Evolutionary conservation across 53 echinoderm and acorn worm genomes (phyloP).

Genomic region (Holothuria scabra): DNA sequence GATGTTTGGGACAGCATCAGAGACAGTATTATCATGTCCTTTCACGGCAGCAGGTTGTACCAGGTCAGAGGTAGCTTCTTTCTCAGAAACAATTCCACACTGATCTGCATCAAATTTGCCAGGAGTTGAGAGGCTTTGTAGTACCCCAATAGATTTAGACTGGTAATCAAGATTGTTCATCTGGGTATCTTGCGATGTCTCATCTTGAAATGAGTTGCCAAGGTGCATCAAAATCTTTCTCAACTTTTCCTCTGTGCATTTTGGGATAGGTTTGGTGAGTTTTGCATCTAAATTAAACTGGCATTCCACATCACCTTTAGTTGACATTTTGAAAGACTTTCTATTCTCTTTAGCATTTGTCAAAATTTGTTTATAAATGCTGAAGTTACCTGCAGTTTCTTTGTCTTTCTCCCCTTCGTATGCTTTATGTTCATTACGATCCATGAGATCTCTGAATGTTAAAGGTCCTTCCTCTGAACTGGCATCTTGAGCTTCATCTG

Average conservation of each 20-base stretch:
- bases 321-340: neutral
- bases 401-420: neutral
- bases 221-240: neutral
- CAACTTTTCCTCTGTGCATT: neutral
- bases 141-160: too few relatives aligned
- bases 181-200: neutral
- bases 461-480: too few relatives aligned
- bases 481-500: too few relatives aligned
- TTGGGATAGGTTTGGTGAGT: too few relatives aligned
- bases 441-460: constrained; percentile 10
- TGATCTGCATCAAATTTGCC: neutral
- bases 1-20: too few relatives aligned
- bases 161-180: neutral
- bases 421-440: neutral
- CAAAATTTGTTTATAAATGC: neutral
- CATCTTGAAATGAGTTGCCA: neutral
- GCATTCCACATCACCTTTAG: too few relatives aligned
- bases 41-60: too few relatives aligned
- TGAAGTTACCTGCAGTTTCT: neutral
- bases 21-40: too few relatives aligned
- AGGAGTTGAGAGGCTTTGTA: too few relatives aligned
- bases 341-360: neutral
- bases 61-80: too few relatives aligned
- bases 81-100: too few relatives aligned
- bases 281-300: too few relatives aligned